Evolutionary conservation across 2,888 invertebrate genomes (phyloP).

Genomic region (Volucella bombylans): DNA sequence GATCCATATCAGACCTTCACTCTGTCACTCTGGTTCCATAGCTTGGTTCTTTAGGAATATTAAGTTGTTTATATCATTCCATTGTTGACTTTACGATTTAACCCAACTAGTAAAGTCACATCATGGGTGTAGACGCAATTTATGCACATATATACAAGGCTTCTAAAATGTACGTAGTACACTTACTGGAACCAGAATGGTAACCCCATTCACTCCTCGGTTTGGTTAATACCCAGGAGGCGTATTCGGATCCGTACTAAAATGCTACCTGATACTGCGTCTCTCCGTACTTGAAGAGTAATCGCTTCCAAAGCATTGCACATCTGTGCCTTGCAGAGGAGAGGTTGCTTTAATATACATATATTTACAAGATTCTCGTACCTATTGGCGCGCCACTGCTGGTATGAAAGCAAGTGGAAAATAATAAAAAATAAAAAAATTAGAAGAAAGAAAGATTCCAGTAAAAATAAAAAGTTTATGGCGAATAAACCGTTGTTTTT

Average conservation of each 20-base stretch:
- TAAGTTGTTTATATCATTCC: constrained; percentile 58
- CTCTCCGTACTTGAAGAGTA: constrained; percentile 31
- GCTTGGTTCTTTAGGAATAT: constrained; percentile 43
- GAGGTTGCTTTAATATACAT: background rate
- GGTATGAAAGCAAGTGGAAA: background rate
- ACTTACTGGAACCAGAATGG: background rate
- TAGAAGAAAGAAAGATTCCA: constrained; percentile 19
- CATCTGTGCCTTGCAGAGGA: constrained; percentile 42
- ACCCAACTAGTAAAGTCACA: constrained; percentile 20
- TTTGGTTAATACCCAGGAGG: constrained; percentile 20
- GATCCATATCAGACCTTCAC: background rate
- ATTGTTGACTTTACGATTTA: constrained; percentile 52
- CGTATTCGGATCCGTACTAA: constrained; percentile 23
- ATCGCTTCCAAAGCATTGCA: constrained; percentile 50
- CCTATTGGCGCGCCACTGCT: too few relatives aligned
- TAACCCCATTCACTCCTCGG: background rate
- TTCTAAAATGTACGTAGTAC: constrained; percentile 1
- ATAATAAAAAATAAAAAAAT: constrained; percentile 2
- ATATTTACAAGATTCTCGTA: too few relatives aligned
- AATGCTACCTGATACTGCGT: constrained; percentile 41
- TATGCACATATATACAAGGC: constrained; percentile 33
- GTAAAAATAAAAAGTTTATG: constrained; percentile 66
- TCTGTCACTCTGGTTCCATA: background rate
- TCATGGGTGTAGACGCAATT: constrained; percentile 23
- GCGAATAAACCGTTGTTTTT: constrained; percentile 67